Conservation (phyloP, 2,888 invertebrate species). For the Carpatolechia fugitivella region DNA sequence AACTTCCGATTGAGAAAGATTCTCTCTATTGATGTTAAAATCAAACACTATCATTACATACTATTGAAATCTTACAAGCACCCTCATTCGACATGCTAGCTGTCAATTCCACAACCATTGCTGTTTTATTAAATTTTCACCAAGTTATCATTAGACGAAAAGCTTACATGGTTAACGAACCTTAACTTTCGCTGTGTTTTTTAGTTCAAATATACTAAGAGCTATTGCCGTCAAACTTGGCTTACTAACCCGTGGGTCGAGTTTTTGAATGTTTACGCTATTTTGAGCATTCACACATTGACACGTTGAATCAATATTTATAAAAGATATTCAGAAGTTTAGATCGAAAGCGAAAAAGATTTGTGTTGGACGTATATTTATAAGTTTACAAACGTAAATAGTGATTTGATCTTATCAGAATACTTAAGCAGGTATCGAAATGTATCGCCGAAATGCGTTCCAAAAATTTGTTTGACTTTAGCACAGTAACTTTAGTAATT, state of each 20-base stretch:
- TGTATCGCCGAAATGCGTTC: too few species aligned
- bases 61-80: too few species aligned
- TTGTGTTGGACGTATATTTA: constrained; percentile 16
- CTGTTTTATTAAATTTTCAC: too few species aligned
- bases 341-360: constrained; percentile 6
- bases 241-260: constrained; percentile 59
- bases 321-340: constrained; percentile 36
- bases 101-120: too few species aligned
- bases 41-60: constrained; percentile 6
- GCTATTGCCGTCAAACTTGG: constrained; percentile 34
- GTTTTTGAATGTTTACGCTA: constrained; percentile 37
- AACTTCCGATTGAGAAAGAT: not conserved
- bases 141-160: too few species aligned
- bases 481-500: too few species aligned
- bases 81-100: too few species aligned
- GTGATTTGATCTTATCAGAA: too few species aligned
- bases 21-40: not conserved
- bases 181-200: not conserved
- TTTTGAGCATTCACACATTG: constrained; percentile 36
- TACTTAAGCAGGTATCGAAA: too few species aligned
- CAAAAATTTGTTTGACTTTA: too few species aligned
- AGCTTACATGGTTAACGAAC: too few species aligned
- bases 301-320: constrained; percentile 59
- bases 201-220: constrained; percentile 11
- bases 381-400: too few species aligned